Conservation (phyloP, 2,113 vertebrate genomes). For the Lanius collurio region DNA sequence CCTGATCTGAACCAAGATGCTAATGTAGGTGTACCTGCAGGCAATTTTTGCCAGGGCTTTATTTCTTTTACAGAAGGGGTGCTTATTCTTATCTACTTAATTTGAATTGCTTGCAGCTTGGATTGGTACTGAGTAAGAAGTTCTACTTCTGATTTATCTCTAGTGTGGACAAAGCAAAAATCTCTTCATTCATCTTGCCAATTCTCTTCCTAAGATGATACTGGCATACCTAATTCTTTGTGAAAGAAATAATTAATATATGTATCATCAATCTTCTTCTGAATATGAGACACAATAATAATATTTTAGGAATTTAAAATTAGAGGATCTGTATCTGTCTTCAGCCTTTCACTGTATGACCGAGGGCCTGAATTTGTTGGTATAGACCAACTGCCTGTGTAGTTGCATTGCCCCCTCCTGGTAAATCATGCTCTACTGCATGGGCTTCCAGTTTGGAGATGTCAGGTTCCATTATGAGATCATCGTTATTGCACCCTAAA, state of each 20-base stretch:
- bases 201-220: not conserved
- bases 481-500: not conserved
- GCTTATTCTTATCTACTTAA: not conserved
- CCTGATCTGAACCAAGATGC: constrained; percentile 18
- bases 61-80: not conserved
- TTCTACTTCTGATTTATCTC: not conserved
- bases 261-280: not conserved
- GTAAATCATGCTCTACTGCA: not conserved
- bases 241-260: not conserved
- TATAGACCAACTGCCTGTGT: not conserved
- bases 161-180: not conserved
- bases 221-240: not conserved
- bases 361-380: not conserved
- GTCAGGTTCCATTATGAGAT: not conserved
- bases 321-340: not conserved
- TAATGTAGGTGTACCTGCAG: not conserved
- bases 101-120: constrained; percentile 21
- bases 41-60: not conserved
- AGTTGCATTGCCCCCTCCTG: constrained; percentile 63
- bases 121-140: not conserved
- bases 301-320: not conserved
- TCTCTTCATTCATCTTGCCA: not conserved
- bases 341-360: not conserved
- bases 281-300: not conserved
- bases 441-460: not conserved